A percentile compares a stretch with the other conserved stretches of the same genome.
Conservation (phyloP, 2,797 vertebrate species). For the Chloroceryle inda region DNA sequence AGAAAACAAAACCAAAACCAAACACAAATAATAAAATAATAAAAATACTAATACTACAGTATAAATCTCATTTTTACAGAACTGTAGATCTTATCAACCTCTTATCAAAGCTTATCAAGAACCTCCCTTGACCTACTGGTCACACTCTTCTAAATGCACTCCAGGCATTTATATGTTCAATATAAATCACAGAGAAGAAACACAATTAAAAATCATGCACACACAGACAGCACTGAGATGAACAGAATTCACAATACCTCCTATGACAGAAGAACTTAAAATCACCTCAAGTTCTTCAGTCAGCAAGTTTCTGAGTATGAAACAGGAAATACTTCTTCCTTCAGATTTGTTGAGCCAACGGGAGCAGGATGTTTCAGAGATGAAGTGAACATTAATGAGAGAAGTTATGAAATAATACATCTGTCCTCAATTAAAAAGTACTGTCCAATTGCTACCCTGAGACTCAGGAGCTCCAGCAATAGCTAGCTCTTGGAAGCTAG, state of each 20-base stretch:
- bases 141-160: neutral
- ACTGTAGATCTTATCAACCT: neutral
- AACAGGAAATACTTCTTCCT: neutral
- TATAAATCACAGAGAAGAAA: neutral
- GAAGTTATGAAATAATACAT: neutral
- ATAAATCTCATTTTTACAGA: neutral
- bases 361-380: neutral
- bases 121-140: neutral
- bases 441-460: neutral
- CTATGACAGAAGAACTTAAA: neutral
- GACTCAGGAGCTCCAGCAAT: neutral
- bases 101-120: neutral
- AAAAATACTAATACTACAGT: neutral
- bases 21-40: neutral
- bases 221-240: accelerated
- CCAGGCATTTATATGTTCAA: neutral
- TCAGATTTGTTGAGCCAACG: neutral
- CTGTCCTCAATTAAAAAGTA: neutral
- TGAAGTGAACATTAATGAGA: neutral
- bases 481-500: neutral
- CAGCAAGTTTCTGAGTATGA: neutral
- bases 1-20: neutral
- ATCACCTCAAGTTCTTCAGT: neutral
- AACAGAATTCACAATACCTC: neutral
- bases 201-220: accelerated